Percentiles rank a stretch among this genome's conserved stretches.
phyloP scores from a whole-genome alignment of 2,113 vertebrate species.

The Nestor notabilis region DNA sequence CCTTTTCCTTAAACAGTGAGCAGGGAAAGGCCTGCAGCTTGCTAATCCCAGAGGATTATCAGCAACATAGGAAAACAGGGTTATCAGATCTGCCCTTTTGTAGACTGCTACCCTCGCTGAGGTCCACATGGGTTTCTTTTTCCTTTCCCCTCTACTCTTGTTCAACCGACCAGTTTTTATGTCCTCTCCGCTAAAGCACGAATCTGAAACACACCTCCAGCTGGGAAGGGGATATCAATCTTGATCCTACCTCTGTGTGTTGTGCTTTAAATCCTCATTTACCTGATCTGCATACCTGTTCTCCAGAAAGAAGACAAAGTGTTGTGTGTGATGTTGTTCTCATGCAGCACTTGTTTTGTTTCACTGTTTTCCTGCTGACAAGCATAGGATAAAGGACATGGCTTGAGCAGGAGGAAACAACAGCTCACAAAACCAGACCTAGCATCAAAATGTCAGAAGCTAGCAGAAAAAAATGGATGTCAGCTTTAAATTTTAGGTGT shows the following conservation, averaged over 20 bases:
- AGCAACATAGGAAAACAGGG: background rate
- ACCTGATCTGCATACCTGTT: background rate
- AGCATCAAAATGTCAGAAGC: accelerated
- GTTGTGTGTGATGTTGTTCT: background rate
- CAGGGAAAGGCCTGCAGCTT: background rate
- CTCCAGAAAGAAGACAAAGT: accelerated
- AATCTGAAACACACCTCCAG: background rate
- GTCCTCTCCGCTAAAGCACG: background rate
- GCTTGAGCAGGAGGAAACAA: background rate
- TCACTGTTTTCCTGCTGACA: accelerated
- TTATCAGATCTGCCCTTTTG: background rate
- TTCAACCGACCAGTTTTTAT: background rate
- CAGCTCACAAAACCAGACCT: background rate
- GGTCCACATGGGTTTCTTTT: accelerated
- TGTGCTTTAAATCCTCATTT: background rate
- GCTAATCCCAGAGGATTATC: background rate
- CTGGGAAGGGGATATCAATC: accelerated
- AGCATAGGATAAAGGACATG: background rate
- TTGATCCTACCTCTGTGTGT: background rate
- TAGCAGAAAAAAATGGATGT: background rate
- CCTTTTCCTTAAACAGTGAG: background rate
- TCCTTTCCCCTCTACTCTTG: background rate
- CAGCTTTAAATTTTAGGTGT: background rate
- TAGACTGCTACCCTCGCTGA: background rate
- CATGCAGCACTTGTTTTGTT: accelerated